Conservation (phyloP, 2,888 invertebrate genomes). For the Ornithoptera priamus region DNA sequence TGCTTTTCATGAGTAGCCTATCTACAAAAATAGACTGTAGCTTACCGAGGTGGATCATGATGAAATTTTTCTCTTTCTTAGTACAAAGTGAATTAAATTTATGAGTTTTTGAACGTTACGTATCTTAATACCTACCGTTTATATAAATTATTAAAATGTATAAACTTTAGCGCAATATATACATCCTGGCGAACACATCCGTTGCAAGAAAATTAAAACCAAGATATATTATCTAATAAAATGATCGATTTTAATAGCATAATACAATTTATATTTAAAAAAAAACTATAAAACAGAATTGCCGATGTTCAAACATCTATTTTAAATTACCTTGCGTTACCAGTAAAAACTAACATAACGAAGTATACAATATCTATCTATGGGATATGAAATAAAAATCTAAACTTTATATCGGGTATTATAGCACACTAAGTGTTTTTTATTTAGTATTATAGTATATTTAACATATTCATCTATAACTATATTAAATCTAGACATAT, state of each 20-base stretch:
- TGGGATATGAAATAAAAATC: not conserved
- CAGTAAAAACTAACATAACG: not conserved
- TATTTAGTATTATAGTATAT: no score
- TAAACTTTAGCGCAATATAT: slow-evolving; percentile 16
- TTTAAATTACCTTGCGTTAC: not conserved
- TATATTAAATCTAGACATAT: not conserved
- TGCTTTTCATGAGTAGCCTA: no score
- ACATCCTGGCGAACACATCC: slow-evolving; percentile 27
- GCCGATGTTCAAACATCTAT: slow-evolving; percentile 3
- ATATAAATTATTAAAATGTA: slow-evolving; percentile 20
- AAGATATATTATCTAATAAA: slow-evolving; percentile 24
- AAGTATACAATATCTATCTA: not conserved
- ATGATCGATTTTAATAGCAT: slow-evolving; percentile 18
- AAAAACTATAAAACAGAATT: slow-evolving; percentile 13
- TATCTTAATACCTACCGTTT: not conserved
- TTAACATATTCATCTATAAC: no score
- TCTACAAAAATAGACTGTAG: no score
- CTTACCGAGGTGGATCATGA: no score
- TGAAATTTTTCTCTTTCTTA: not conserved
- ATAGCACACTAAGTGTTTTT: not conserved
- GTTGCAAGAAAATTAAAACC: slow-evolving; percentile 23
- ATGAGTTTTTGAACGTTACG: not conserved
- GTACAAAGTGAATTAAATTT: not conserved
- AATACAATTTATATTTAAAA: slow-evolving; percentile 5
- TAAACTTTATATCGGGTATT: not conserved